Base-by-base conservation (phyloP, 1,140 invertebrate genomes). In the Orius insidiosus region DNA sequence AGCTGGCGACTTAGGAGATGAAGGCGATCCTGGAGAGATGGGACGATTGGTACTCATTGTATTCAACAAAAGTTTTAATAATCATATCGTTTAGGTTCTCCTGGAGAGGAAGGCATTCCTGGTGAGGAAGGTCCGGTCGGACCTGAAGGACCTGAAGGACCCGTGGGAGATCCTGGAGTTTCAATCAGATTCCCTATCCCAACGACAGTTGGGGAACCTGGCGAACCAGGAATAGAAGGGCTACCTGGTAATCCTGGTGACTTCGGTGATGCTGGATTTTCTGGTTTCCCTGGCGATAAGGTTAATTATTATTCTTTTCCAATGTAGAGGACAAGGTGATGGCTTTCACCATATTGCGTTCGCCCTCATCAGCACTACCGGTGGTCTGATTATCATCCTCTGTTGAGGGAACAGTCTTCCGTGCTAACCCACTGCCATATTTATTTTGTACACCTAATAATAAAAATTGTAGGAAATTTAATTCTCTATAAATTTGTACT, bases 101-200 rank as follows among this genome's bases (percentile, higher is more conserved):
- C 35, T 44, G 82, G 83, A 36, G 80, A 85, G 55, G 71, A 72
- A 36, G 81, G 82, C 14, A 58, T 68, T n/a, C 66, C 72, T 7
- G 80, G 80, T 14, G 64, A 43, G 3, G 10, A 9, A 3, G 44
- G 44, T 2, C 15, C 68, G 37, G 60, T 61, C 4, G 78, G 76
- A 16, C 56, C 58, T 3, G 57, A 59, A 39, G 71, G 72, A 32
- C 35, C 54, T 11, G 64, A 63, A 30, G 48, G 52, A 39, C 55
- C 60, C 30, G 65, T 64, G 49, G 41, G 50, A 30, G 24, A 24
- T 7, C 24, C 24, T 4, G 24, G 24, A 24, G 24, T 24, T 24
- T 24, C 24, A 3, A 24, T 24, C 24, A 24, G 24, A 24, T 24
- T 24, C 24, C 24, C 24, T 24, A 24, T 3, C 24, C 24, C 24